Conservation (phyloP, 2,797 vertebrate species). For the Siniperca scherzeri region DNA sequence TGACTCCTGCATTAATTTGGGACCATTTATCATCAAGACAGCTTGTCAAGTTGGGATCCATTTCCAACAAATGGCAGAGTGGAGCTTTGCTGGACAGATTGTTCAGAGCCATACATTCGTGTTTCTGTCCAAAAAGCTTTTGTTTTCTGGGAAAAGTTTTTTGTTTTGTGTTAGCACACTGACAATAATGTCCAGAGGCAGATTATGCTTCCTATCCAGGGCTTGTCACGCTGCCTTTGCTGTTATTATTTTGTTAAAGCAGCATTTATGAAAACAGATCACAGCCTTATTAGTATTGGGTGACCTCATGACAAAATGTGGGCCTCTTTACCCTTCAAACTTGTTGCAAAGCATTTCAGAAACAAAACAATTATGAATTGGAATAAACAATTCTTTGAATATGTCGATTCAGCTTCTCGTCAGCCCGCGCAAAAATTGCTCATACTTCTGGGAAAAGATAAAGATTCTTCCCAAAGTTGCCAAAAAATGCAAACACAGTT, state of each 20-base stretch:
- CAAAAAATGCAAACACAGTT: conserved; percentile 27
- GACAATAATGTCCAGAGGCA: conserved; percentile 50
- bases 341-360: conserved; percentile 34
- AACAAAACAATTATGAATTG: conserved; percentile 44
- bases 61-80: conserved; percentile 56
- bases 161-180: conserved; percentile 35
- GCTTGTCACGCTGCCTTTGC: conserved; percentile 30
- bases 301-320: conserved; percentile 41
- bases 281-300: conserved; percentile 45
- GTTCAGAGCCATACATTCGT: conserved; percentile 53
- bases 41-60: conserved; percentile 67
- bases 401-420: conserved; percentile 45
- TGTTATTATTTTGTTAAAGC: conserved; percentile 52
- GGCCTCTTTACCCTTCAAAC: conserved; percentile 20
- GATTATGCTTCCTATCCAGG: conserved; percentile 31
- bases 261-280: conserved; percentile 50
- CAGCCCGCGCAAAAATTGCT: not conserved
- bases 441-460: conserved; percentile 53
- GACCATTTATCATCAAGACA: conserved; percentile 81
- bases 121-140: conserved; percentile 57
- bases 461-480: conserved; percentile 33
- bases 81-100: conserved; percentile 44
- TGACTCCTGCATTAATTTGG: conserved; percentile 74
- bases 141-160: conserved; percentile 30
- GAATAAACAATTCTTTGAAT: conserved; percentile 33